phyloP scores from a whole-genome alignment of 1,140 invertebrate genomes.

The Drosophila subobscura region DNA sequence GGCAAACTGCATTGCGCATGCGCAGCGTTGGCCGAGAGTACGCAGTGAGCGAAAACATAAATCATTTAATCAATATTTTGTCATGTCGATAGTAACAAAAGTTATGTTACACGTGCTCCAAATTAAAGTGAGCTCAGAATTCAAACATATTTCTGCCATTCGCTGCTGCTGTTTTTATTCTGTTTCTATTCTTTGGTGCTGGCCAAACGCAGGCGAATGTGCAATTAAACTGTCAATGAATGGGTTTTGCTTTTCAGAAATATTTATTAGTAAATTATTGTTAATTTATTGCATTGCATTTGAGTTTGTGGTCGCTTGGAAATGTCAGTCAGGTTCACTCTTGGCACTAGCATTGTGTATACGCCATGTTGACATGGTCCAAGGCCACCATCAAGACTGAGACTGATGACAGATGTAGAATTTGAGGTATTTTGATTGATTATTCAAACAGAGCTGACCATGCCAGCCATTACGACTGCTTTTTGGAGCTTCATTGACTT shows the following conservation, averaged over 20 bases:
- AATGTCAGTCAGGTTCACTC: constrained; percentile 23
- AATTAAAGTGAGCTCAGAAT: constrained; percentile 44
- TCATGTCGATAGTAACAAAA: constrained; percentile 64
- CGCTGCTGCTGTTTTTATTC: background rate
- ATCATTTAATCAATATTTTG: constrained; percentile 82
- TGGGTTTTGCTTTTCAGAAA: constrained; percentile 51
- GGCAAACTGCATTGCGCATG: constrained; percentile 58
- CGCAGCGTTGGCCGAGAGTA: constrained; percentile 57
- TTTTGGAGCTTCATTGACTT: too few relatives aligned
- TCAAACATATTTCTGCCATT: constrained; percentile 11
- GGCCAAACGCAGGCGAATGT: constrained; percentile 27
- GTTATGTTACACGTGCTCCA: constrained; percentile 73
- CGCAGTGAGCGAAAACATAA: constrained; percentile 45
- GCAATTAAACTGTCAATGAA: constrained; percentile 74
- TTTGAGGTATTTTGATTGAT: background rate
- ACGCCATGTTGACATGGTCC: constrained; percentile 34
- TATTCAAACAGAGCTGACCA: too few relatives aligned
- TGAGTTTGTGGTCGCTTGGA: constrained; percentile 54
- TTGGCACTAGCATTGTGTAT: constrained; percentile 33
- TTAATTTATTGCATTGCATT: constrained; percentile 68
- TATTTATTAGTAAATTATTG: constrained; percentile 80
- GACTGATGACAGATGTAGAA: constrained; percentile 12
- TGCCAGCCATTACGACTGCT: too few relatives aligned
- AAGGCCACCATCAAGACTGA: constrained; percentile 19
- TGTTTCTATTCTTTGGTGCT: constrained; percentile 14